A percentile compares a stretch with the other conserved stretches of the same genome.
phyloP scores from a whole-genome alignment of 2,797 vertebrate species.

The Fistularia commersonii region DNA sequence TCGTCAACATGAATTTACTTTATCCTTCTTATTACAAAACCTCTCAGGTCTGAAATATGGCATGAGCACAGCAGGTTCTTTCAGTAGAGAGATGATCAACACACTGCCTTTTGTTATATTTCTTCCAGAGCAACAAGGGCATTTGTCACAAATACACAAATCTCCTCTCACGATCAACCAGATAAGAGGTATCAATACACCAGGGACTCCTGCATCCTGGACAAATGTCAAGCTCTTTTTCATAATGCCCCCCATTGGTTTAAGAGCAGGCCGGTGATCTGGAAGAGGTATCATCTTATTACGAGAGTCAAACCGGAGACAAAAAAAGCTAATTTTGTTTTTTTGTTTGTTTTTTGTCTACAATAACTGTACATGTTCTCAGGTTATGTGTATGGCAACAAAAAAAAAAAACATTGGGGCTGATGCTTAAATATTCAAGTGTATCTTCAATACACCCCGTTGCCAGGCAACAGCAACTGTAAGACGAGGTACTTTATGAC shows the following conservation, averaged over 20 bases:
- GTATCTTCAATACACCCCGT: conserved; percentile 51
- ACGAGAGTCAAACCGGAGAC: conserved; percentile 5
- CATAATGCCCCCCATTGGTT: background rate
- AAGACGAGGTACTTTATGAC: conserved; percentile 41
- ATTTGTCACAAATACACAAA: conserved; percentile 36
- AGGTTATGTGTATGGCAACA: no score
- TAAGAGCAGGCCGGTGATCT: conserved; percentile 1
- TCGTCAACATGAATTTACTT: no score
- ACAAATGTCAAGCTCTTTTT: conserved; percentile 4
- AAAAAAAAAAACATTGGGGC: conserved; percentile 42
- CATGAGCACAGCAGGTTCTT: conserved; percentile 4
- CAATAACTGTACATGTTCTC: conserved; percentile 18
- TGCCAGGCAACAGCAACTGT: conserved; percentile 72
- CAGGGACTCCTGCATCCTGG: conserved; percentile 3
- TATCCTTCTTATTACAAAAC: conserved; percentile 5
- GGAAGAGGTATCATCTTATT: background rate
- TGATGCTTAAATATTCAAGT: conserved; percentile 47
- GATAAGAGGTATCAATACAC: conserved; percentile 16
- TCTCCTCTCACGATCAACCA: conserved; percentile 12
- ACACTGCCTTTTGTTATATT: conserved; percentile 42
- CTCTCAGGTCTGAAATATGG: conserved; percentile 12
- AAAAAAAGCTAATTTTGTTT: conserved; percentile 19
- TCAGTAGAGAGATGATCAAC: conserved; percentile 22
- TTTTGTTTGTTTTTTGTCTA: conserved; percentile 16
- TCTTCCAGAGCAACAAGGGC: conserved; percentile 22